These are phyloP conservation scores for Gryllus longicercus DNA, from an alignment of 2,888 invertebrate species.

Conservation along the genomic window DNA sequence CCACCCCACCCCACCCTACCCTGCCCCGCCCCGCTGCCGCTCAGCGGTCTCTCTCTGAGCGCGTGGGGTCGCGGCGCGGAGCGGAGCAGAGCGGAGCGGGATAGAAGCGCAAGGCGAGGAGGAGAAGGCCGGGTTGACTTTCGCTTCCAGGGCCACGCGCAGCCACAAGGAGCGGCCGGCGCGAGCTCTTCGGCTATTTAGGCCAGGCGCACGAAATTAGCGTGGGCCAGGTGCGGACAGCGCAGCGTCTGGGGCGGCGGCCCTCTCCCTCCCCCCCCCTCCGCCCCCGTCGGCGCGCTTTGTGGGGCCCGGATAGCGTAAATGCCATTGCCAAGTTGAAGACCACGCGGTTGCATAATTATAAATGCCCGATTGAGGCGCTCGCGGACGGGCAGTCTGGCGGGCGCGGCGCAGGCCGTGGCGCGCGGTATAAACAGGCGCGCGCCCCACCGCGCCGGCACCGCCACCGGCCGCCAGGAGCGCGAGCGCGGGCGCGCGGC, in stretches of 20 bases:
- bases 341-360: background rate
- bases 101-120: too few relatives aligned
- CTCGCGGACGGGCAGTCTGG: background rate
- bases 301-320: background rate
- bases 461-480: too few relatives aligned
- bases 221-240: background rate
- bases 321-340: conserved; percentile 17
- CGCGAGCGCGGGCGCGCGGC: background rate
- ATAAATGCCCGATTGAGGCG: background rate
- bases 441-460: too few relatives aligned
- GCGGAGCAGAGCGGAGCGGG: too few relatives aligned
- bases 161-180: background rate
- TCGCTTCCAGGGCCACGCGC: background rate
- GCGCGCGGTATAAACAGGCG: too few relatives aligned
- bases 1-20: too few relatives aligned
- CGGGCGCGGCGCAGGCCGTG: background rate
- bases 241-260: background rate
- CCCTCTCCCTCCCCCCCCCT: too few relatives aligned
- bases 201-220: background rate
- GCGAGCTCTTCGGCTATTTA: background rate
- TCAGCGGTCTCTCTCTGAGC: too few relatives aligned
- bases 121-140: too few relatives aligned
- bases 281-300: too few relatives aligned
- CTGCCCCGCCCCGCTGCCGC: too few relatives aligned
- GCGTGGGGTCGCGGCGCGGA: too few relatives aligned